A percentile compares a stretch with the other conserved stretches of the same genome.
Conservation (phyloP, 1,140 invertebrate species). For the Caenorhabditis elegans region WBcel235 BX284602.5:6867501-6868000, state of each 20-base stretch:
- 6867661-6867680: conserved; percentile 5
- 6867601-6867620: not conserved
- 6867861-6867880: too few species aligned
- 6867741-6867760: not conserved
- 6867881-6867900: too few species aligned
- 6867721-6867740: not conserved
- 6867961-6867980: too few species aligned
- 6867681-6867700: conserved; percentile 15
- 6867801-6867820: too few species aligned
- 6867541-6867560: conserved; percentile 3
- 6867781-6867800: not conserved
- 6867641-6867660: not conserved
- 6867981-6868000: too few species aligned
- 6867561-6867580: not conserved
- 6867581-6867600: not conserved
- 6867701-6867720: not conserved
- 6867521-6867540: conserved; percentile 5
- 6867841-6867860: too few species aligned
- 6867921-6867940: too few species aligned
- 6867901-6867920: too few species aligned
- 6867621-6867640: not conserved
- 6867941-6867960: too few species aligned
- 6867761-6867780: not conserved
- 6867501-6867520: not conserved
- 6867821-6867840: too few species aligned